A percentile compares a stretch with the other conserved stretches of the same genome.
These are phyloP conservation scores for Hemicentrotus pulcherrimus DNA, from an alignment of 35 echinoderm and acorn worm genomes.

Conservation along the genomic window DNA sequence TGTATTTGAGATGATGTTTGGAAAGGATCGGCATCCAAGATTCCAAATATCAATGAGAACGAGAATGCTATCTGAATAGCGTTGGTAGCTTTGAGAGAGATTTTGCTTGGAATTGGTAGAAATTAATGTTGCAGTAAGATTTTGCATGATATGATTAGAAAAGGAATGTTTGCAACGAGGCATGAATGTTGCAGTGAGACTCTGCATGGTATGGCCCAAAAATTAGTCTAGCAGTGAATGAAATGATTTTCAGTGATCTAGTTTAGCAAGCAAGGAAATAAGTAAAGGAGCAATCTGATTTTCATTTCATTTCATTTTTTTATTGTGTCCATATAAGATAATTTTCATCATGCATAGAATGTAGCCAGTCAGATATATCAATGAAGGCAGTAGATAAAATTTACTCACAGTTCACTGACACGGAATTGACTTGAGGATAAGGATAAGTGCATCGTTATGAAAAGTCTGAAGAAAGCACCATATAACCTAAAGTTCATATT, in stretches of 20 bases:
- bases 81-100: not conserved
- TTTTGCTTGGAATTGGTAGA: not conserved
- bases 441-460: not conserved
- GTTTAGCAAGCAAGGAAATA: not conserved
- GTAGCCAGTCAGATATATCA: not conserved
- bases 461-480: not conserved
- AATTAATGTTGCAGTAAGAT: not conserved
- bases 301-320: too few relatives aligned
- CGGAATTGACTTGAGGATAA: not conserved
- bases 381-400: not conserved
- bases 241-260: not conserved
- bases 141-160: not conserved
- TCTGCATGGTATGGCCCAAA: too few relatives aligned
- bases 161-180: too few relatives aligned
- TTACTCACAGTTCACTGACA: not conserved
- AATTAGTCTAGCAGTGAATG: too few relatives aligned
- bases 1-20: not conserved
- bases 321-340: too few relatives aligned
- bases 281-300: not conserved
- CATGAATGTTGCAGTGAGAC: too few relatives aligned
- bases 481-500: not conserved
- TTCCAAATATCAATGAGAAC: not conserved
- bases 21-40: not conserved
- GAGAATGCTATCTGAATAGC: not conserved
- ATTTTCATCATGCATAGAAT: not conserved